Evolutionary conservation across 2,113 vertebrate genomes (phyloP).

Genomic region (Erythrocebus patas): DNA sequence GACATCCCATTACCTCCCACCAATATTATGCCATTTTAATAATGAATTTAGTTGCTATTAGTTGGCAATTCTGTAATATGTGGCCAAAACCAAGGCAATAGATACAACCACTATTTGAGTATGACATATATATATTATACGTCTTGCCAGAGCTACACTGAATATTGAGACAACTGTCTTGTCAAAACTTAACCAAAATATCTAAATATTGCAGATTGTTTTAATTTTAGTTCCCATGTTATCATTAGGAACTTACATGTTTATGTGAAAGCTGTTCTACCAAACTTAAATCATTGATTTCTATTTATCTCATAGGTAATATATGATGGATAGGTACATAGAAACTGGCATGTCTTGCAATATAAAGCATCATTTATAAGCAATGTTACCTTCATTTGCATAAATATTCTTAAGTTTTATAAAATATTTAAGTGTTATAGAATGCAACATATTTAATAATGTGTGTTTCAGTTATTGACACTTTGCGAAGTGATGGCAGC

Average conservation of each 20-base stretch:
- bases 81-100: not conserved
- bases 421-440: not conserved
- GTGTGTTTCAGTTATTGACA: not conserved
- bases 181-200: slow-evolving; percentile 6
- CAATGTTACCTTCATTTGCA: not conserved
- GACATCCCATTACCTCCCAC: not conserved
- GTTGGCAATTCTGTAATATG: not conserved
- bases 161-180: not conserved
- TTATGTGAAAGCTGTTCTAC: not conserved
- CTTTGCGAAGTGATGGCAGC: not conserved
- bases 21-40: not conserved
- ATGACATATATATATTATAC: not conserved
- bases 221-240: not conserved
- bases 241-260: not conserved
- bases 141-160: not conserved
- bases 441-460: not conserved
- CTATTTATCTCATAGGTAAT: not conserved
- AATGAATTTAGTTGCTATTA: not conserved
- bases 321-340: not conserved
- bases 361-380: not conserved
- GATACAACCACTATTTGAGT: not conserved
- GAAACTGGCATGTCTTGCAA: not conserved
- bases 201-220: not conserved
- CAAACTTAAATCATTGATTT: slow-evolving; percentile 3
- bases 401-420: not conserved